Conservation (phyloP, 37 sponge, comb jelly and placozoan genomes). For the Haliclona indistincta region DNA sequence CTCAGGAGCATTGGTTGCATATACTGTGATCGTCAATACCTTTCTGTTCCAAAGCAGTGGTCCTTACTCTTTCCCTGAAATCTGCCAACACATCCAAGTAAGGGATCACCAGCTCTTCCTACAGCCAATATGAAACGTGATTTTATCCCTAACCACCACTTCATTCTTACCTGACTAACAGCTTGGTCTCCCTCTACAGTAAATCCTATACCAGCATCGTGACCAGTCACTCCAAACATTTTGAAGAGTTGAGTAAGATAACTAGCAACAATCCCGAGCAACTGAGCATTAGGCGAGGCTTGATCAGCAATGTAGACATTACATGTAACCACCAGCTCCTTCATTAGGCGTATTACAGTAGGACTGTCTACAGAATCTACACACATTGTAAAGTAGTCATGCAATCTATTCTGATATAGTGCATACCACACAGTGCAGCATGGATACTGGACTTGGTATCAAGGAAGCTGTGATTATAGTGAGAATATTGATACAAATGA, state of each 20-base stretch:
- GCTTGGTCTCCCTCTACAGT: slow-evolving; percentile 9
- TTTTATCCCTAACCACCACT: not conserved
- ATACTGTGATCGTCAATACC: slow-evolving; percentile 12
- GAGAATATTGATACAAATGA: not conserved
- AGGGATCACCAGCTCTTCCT: slow-evolving; percentile 72
- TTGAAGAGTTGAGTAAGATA: slow-evolving; percentile 53
- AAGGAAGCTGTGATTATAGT: slow-evolving; percentile 41
- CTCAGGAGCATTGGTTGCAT: not conserved
- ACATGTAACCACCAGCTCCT: slow-evolving; percentile 55
- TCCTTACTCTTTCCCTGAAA: slow-evolving; percentile 88
- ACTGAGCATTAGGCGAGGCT: slow-evolving; percentile 24
- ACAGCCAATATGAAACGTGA: not conserved
- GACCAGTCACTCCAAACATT: slow-evolving; percentile 64
- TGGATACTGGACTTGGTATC: slow-evolving; percentile 49
- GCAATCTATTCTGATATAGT: not conserved
- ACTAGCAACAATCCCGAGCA: slow-evolving; percentile 35
- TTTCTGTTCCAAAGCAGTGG: slow-evolving; percentile 47
- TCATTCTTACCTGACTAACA: not conserved
- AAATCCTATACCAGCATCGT: slow-evolving; percentile 41
- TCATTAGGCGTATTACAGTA: slow-evolving; percentile 63
- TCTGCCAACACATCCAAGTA: slow-evolving; percentile 66
- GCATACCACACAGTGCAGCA: slow-evolving; percentile 75
- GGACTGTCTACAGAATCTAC: slow-evolving; percentile 91
- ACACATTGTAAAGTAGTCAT: no score
- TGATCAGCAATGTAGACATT: slow-evolving; percentile 60